These are phyloP conservation scores for human DNA, from an alignment of 2,113 vertebrate genomes.

Conservation along the genomic window DNA sequence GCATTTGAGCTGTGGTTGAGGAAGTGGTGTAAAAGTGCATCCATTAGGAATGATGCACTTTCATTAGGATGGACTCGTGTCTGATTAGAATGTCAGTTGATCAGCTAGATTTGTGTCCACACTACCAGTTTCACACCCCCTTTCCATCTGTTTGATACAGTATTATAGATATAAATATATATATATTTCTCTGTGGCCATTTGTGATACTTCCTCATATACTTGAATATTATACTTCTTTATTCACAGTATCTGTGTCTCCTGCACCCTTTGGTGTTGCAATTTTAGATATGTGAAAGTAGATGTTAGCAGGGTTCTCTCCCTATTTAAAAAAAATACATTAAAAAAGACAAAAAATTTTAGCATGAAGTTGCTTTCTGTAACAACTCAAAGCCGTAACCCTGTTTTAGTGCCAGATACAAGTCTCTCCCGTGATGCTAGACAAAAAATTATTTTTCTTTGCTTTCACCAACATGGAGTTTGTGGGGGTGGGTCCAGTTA, in stretches of 20 bases:
- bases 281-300: slow-evolving; percentile 99
- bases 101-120: slow-evolving; percentile 89
- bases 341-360: slow-evolving; percentile 86
- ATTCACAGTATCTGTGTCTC: slow-evolving; percentile 93
- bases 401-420: slow-evolving; percentile 89
- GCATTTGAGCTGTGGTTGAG: slow-evolving; percentile 78
- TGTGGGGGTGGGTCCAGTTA: slow-evolving; percentile 76
- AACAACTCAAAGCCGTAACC: slow-evolving; percentile 87
- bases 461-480: slow-evolving; percentile 79
- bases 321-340: slow-evolving; percentile 91
- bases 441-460: slow-evolving; percentile 81
- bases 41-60: slow-evolving; percentile 80
- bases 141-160: slow-evolving; percentile 93
- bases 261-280: slow-evolving; percentile 91
- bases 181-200: slow-evolving; percentile 94
- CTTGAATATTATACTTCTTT: slow-evolving; percentile 94
- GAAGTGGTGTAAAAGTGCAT: slow-evolving; percentile 82
- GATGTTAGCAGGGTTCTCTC: slow-evolving; percentile 94
- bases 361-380: slow-evolving; percentile 91
- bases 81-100: slow-evolving; percentile 86
- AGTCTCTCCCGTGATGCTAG: slow-evolving; percentile 88
- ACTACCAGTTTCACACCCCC: slow-evolving; percentile 85
- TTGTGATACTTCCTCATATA: slow-evolving; percentile 93
- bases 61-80: slow-evolving; percentile 79
- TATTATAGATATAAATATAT: slow-evolving; percentile 91